These are phyloP conservation scores for Dinomys branickii DNA, from an alignment of 2,113 vertebrate species.

Conservation along the genomic window DNA sequence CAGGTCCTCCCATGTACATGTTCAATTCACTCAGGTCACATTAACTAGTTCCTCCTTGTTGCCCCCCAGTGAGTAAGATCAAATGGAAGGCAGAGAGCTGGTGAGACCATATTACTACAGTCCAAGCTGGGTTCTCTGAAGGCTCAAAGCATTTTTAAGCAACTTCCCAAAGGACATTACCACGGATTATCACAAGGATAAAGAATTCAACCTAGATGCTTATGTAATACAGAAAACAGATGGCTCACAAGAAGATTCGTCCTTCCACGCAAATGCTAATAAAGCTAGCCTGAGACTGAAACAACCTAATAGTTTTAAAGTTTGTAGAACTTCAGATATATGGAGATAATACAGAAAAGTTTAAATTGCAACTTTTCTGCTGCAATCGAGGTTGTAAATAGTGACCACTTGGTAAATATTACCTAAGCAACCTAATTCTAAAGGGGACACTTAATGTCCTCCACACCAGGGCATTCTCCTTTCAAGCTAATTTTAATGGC, in stretches of 20 bases:
- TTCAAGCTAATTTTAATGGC: conserved; percentile 67
- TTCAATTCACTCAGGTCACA: conserved; percentile 5
- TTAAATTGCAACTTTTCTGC: conserved; percentile 63
- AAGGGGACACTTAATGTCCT: conserved; percentile 34
- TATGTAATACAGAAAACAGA: conserved; percentile 71
- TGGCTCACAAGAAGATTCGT: conserved; percentile 48
- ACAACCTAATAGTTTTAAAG: conserved; percentile 13
- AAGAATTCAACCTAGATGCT: conserved; percentile 63
- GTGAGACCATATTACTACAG: not conserved
- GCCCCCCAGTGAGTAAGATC: conserved; percentile 3
- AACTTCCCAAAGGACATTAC: conserved; percentile 60
- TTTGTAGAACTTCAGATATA: conserved; percentile 43
- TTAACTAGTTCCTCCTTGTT: not conserved
- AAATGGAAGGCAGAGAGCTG: not conserved
- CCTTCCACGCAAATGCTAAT: conserved; percentile 69
- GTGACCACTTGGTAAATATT: conserved; percentile 57
- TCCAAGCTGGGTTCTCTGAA: conserved; percentile 9
- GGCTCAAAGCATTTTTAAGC: not conserved
- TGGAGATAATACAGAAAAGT: not conserved
- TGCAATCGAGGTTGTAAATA: conserved; percentile 55
- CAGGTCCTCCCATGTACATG: conserved; percentile 17
- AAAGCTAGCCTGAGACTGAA: conserved; percentile 56
- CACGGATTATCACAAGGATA: conserved; percentile 55
- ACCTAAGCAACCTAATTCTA: conserved; percentile 63
- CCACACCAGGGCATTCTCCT: conserved; percentile 23